Conservation (phyloP, 2,888 invertebrate species). For the Athrips mouffetella region DNA sequence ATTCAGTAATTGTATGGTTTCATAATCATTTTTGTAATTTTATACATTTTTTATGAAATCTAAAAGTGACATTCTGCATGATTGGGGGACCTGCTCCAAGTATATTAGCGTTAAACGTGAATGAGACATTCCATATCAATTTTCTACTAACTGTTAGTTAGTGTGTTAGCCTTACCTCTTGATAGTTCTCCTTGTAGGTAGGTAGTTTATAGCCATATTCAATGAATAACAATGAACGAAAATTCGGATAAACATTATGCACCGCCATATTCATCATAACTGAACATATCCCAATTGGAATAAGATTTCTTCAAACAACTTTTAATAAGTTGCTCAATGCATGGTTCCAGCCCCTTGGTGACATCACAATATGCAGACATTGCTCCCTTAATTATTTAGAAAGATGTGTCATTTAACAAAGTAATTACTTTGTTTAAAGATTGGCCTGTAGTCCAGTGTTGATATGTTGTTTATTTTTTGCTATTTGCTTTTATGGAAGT, state of each 20-base stretch:
- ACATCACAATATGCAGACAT: constrained; percentile 17
- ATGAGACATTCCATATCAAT: constrained; percentile 78
- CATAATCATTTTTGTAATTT: constrained; percentile 74
- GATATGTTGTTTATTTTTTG: too few species aligned
- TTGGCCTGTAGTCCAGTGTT: too few species aligned
- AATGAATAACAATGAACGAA: too few species aligned
- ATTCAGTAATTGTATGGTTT: constrained; percentile 62
- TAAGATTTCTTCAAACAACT: too few species aligned
- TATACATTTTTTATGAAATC: constrained; percentile 75
- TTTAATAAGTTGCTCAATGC: not conserved
- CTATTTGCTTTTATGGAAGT: not conserved
- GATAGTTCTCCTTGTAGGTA: constrained; percentile 8
- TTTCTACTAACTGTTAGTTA: constrained; percentile 29
- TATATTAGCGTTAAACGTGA: constrained; percentile 63
- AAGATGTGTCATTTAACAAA: not conserved
- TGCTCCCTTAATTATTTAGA: not conserved
- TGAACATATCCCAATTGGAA: too few species aligned
- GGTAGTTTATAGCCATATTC: not conserved
- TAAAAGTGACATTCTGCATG: constrained; percentile 62
- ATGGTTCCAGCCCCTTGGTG: constrained; percentile 6
- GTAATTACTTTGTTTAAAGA: not conserved
- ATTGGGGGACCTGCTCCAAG: constrained; percentile 51
- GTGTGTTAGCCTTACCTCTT: constrained; percentile 15
- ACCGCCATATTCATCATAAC: too few species aligned
- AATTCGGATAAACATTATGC: too few species aligned